Evolutionary conservation across 2,888 invertebrate genomes (phyloP), one percentile per base, ranked within the genome.

Genomic region (Ernsta delagoae): DNA sequence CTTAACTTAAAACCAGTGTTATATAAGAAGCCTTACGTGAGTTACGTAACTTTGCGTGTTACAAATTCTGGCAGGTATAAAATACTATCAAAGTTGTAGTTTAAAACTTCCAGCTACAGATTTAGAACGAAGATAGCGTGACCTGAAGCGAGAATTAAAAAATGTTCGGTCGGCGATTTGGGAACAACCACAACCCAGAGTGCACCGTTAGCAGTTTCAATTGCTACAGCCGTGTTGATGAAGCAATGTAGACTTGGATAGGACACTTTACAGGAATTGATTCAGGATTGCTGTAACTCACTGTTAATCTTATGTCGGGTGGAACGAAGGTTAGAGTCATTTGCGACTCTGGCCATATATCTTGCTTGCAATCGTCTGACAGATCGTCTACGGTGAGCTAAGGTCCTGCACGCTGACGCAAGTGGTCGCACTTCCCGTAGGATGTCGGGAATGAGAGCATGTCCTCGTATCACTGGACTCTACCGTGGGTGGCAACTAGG

Each of bases 401-500:
- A 87, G 90, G 88, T 88, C 88, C 84, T 87, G 78, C 76, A 75
- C 80, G 79, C 83, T 88, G 90, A 90, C 90, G 88, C 88, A 90
- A 92, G 89, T 88, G 83, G 81, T 77, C 84, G 77, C 83, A 82
- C 87, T 86, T 92, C 88, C 91, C 85, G 87, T 92, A 91, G 92
- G 92, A 93, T 92, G 92, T 91, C 84, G 86, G 83, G 90, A 92
- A 90, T 92, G 89, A 90, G 92, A 87, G 83, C 91, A 89, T 92
- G 92, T 90, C 91, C 90, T 91, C 88, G 88, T 92, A 90, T 90
- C 86, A 87, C 84, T 82, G 82, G 56, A 71, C 70, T 74, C 78
- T 83, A 39, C 60, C 86, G 89, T 89, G 88, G 89, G 89, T 88
- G 86, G 89, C 83, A 82, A 79, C 69, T 69, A 69, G 63, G 69